A percentile compares a stretch with the other conserved stretches of the same genome.
Conservation (phyloP, 1,140 invertebrate genomes). For the Coptotermes formosanus region DNA sequence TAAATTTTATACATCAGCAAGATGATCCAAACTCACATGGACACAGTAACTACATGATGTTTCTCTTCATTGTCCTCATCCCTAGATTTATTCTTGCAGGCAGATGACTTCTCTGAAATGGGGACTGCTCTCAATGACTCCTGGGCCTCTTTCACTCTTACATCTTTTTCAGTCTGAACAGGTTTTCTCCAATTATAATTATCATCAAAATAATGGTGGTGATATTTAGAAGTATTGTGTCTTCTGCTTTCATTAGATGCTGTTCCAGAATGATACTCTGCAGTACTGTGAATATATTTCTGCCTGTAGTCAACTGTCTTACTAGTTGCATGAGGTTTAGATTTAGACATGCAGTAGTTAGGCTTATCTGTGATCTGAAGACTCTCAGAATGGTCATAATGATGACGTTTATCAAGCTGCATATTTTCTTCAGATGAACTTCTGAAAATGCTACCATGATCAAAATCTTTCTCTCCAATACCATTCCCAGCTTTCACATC, state of each 20-base stretch:
- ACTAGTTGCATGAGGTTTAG: too few species aligned
- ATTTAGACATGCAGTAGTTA: too few species aligned
- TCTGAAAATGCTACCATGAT: not conserved
- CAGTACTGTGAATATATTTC: not conserved
- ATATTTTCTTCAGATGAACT: not conserved
- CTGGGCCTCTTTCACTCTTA: not conserved
- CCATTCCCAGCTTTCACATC: not conserved
- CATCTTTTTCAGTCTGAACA: too few species aligned
- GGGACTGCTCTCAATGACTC: not conserved
- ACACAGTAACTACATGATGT: not conserved
- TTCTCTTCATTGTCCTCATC: not conserved
- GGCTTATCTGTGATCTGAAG: not conserved
- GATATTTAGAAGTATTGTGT: not conserved
- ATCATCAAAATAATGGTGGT: not conserved
- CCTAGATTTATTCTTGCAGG: not conserved
- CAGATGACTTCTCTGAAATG: not conserved
- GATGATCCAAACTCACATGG: not conserved
- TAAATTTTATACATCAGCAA: too few species aligned
- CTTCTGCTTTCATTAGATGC: not conserved
- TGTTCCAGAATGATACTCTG: not conserved
- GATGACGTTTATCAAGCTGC: not conserved
- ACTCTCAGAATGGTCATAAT: not conserved
- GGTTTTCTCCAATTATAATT: not conserved
- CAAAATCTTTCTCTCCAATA: not conserved
- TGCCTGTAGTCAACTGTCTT: too few species aligned